Percentiles rank a stretch among this genome's conserved stretches.
Evolutionary conservation across 2,113 vertebrate species (phyloP).

Genomic region (Hemichromis elongatus): DNA sequence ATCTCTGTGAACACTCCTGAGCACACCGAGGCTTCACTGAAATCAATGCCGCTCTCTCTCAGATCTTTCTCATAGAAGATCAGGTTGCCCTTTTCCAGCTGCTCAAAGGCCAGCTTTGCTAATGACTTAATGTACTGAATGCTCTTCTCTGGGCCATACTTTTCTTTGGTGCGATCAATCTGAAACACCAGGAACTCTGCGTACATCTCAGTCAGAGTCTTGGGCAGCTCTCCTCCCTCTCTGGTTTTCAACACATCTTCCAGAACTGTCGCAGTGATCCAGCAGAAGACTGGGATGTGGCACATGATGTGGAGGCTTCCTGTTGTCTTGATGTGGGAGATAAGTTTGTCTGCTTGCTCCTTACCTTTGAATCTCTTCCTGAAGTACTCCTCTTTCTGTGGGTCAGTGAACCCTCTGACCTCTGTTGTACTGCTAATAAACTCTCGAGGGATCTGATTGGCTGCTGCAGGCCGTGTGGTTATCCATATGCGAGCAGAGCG

Average conservation of each 20-base stretch:
- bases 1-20: slow-evolving; percentile 36
- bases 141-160: background rate
- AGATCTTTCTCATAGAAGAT: background rate
- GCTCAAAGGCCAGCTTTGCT: background rate
- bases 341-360: no score
- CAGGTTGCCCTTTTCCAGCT: background rate
- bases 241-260: background rate
- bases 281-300: background rate
- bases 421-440: no score
- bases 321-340: accelerated
- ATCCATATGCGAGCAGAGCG: no score
- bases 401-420: no score
- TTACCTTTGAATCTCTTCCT: no score
- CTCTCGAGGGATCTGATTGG: no score
- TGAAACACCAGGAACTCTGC: slow-evolving; percentile 9
- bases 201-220: slow-evolving; percentile 14
- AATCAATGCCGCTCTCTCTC: background rate
- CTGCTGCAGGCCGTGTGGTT: no score
- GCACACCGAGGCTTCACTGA: background rate
- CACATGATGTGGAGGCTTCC: background rate
- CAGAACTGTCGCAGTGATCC: background rate
- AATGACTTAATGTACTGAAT: background rate
- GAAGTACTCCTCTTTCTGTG: no score
- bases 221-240: background rate
- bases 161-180: background rate